Conservation (phyloP, 2,888 invertebrate genomes). For the Hyposoter didymator region DNA sequence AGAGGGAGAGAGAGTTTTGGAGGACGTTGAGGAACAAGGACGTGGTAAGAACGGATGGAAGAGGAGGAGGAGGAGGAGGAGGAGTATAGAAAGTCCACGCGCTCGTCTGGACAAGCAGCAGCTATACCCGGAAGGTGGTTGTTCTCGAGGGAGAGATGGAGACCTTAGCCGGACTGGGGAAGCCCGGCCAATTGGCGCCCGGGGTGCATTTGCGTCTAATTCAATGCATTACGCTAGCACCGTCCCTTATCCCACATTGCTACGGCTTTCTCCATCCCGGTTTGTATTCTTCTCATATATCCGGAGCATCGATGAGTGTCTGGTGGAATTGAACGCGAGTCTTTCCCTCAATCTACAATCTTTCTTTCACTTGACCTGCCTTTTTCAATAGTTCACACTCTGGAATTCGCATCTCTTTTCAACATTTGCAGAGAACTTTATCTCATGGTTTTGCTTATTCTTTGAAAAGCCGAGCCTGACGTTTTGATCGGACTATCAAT, state of each 20-base stretch:
- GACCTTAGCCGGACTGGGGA: conserved; percentile 78
- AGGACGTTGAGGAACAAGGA: conserved; percentile 10
- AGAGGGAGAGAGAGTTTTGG: background rate
- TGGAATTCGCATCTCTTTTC: background rate
- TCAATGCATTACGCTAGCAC: conserved; percentile 85
- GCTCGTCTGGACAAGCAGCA: conserved; percentile 63
- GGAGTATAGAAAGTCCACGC: conserved; percentile 49
- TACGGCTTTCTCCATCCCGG: conserved; percentile 36
- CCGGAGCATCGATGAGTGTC: conserved; percentile 16
- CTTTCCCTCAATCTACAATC: conserved; percentile 11
- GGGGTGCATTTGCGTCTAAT: conserved; percentile 86
- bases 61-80: background rate
- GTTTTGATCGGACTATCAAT: background rate
- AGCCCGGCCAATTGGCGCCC: conserved; percentile 81
- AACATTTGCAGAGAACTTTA: background rate
- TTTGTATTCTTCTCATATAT: conserved; percentile 46
- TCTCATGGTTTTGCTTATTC: background rate
- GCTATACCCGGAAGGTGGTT: conserved; percentile 74
- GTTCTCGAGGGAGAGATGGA: conserved; percentile 80
- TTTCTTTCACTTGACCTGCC: conserved; percentile 14
- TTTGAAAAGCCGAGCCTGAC: background rate
- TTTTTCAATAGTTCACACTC: background rate
- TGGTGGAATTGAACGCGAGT: conserved; percentile 30
- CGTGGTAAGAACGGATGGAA: background rate
- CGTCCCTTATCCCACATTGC: conserved; percentile 56